phyloP scores from a whole-genome alignment of 2,113 vertebrate species.

The Ochotona curzoniae region DNA sequence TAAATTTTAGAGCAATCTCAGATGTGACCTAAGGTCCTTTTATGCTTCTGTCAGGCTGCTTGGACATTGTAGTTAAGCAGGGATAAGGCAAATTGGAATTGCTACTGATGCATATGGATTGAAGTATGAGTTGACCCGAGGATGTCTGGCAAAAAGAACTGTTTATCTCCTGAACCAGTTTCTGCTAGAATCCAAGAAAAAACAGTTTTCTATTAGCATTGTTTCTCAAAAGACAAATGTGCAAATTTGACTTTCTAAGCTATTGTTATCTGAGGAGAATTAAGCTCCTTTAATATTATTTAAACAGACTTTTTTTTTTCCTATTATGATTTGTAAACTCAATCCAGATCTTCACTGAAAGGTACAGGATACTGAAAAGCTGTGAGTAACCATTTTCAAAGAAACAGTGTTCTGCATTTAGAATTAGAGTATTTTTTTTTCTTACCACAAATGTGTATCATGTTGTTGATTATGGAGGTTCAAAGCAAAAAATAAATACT shows the following conservation, averaged over 20 bases:
- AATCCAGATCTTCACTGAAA: slow-evolving; percentile 36
- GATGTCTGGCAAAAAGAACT: slow-evolving; percentile 1
- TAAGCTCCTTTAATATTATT: slow-evolving; percentile 52
- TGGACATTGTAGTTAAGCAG: not conserved
- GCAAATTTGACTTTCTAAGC: slow-evolving; percentile 61
- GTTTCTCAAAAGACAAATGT: slow-evolving; percentile 55
- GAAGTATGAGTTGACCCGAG: not conserved
- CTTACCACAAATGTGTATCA: slow-evolving; percentile 18
- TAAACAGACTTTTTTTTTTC: not conserved
- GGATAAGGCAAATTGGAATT: slow-evolving; percentile 35
- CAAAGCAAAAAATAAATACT: slow-evolving; percentile 5
- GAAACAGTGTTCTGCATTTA: slow-evolving; percentile 28
- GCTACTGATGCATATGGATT: not conserved
- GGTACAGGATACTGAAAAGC: not conserved
- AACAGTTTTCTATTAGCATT: slow-evolving; percentile 32
- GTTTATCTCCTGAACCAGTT: slow-evolving; percentile 42
- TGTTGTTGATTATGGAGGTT: slow-evolving; percentile 44
- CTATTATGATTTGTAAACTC: slow-evolving; percentile 38
- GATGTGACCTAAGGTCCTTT: not conserved
- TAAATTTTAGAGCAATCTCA: slow-evolving; percentile 7
- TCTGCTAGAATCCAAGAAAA: slow-evolving; percentile 38
- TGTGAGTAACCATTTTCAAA: not conserved
- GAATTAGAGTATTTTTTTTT: slow-evolving; percentile 43
- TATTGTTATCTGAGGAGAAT: slow-evolving; percentile 52
- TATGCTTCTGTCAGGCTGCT: not conserved